These are phyloP conservation scores for Perizoma affinitatum DNA, from an alignment of 2,888 invertebrate genomes.

Conservation along the genomic window DNA sequence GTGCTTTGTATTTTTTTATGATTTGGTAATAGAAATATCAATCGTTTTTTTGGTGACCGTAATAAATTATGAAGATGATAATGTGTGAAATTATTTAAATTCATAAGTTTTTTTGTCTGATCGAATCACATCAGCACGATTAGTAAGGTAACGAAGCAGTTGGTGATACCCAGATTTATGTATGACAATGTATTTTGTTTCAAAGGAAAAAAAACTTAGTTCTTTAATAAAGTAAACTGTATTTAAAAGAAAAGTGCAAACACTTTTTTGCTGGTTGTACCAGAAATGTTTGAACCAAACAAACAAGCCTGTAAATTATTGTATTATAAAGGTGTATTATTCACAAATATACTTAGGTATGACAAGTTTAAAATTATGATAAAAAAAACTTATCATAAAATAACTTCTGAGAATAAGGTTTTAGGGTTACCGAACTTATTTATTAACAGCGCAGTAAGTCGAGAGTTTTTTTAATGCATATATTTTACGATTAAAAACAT, in stretches of 20 bases:
- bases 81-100: slow-evolving; percentile 58
- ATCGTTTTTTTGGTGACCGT: slow-evolving; percentile 56
- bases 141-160: too few species aligned
- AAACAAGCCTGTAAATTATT: too few species aligned
- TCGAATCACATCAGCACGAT: slow-evolving; percentile 5
- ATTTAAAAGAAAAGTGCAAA: too few species aligned
- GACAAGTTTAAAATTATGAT: too few species aligned
- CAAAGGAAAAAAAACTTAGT: too few species aligned
- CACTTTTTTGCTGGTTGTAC: too few species aligned
- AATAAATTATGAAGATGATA: slow-evolving; percentile 56
- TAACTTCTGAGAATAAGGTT: slow-evolving; percentile 4
- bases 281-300: too few species aligned
- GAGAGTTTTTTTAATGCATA: not conserved
- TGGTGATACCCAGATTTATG: too few species aligned
- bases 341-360: too few species aligned
- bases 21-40: slow-evolving; percentile 73
- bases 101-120: slow-evolving; percentile 17
- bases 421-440: slow-evolving; percentile 1
- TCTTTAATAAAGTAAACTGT: too few species aligned
- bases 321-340: too few species aligned
- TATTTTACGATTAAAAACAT: not conserved
- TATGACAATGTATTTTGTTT: too few species aligned
- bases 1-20: slow-evolving; percentile 49
- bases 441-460: not conserved
- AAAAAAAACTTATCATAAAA: not conserved